Percentiles rank a stretch among this genome's conserved stretches.
Evolutionary conservation across 2,888 invertebrate genomes (phyloP).

Genomic region (Meteorus cinctellus): DNA sequence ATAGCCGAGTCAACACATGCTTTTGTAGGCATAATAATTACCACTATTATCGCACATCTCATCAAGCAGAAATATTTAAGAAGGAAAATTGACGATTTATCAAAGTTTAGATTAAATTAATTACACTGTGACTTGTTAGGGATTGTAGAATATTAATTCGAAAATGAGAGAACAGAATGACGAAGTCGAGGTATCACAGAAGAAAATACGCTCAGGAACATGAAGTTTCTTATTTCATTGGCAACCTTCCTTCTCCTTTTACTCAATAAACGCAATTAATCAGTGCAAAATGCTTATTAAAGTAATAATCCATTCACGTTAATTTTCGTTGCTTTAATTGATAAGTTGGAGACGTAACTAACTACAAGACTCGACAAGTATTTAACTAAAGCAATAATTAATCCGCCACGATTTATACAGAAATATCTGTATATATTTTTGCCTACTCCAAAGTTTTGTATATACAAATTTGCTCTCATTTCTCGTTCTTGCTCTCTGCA

Average conservation of each 20-base stretch:
- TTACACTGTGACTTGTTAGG: background rate
- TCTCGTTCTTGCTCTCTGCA: background rate
- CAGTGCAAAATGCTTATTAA: constrained; percentile 15
- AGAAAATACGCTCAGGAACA: background rate
- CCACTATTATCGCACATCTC: background rate
- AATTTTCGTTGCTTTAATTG: constrained; percentile 5
- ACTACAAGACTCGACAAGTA: constrained; percentile 31
- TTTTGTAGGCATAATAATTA: background rate
- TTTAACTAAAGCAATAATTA: constrained; percentile 34
- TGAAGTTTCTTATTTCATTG: background rate
- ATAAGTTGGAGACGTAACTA: constrained; percentile 28
- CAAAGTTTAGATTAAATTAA: background rate
- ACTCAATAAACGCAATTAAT: constrained; percentile 27
- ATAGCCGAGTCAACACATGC: background rate
- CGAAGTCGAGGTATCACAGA: background rate
- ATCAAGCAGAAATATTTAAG: background rate
- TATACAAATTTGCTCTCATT: background rate
- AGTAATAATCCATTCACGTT: constrained; percentile 31
- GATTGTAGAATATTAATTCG: background rate
- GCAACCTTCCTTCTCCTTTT: background rate
- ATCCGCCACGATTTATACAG: constrained; percentile 1
- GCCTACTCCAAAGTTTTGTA: background rate
- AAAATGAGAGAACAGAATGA: background rate
- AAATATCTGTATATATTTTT: background rate
- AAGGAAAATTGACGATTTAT: background rate